These are phyloP conservation scores for Lerema accius DNA, from an alignment of 1,140 invertebrate genomes.

Conservation along the genomic window DNA sequence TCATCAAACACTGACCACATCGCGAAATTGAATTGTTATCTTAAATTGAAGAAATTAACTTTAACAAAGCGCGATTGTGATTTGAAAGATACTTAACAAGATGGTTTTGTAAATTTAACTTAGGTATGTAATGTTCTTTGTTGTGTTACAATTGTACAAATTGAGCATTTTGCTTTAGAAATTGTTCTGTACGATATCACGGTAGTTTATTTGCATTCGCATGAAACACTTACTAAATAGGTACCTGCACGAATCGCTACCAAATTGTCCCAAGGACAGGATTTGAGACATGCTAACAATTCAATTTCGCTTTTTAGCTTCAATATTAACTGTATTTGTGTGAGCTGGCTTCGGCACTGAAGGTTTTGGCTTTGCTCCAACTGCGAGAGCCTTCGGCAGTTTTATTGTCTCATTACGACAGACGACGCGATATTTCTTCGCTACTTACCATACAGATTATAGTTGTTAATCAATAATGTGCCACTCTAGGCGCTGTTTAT, in stretches of 20 bases:
- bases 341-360: conserved; percentile 64
- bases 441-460: conserved; percentile 49
- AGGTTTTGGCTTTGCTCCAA: conserved; percentile 67
- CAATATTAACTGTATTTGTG: conserved; percentile 64
- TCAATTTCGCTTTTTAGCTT: conserved; percentile 81
- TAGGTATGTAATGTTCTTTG: conserved; percentile 32
- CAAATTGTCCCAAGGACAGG: conserved; percentile 64
- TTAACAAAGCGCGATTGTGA: conserved; percentile 17
- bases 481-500: conserved; percentile 26
- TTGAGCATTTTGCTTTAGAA: conserved; percentile 29
- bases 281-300: conserved; percentile 70
- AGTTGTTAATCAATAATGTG: conserved; percentile 44
- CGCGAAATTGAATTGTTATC: conserved; percentile 82
- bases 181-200: conserved; percentile 48
- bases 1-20: conserved; percentile 19
- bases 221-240: conserved; percentile 71
- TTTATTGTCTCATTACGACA: conserved; percentile 59
- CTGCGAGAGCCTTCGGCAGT: conserved; percentile 53
- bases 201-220: conserved; percentile 74
- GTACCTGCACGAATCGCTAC: conserved; percentile 67
- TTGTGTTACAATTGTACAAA: conserved; percentile 25
- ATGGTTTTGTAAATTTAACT: conserved; percentile 35
- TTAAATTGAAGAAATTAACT: conserved; percentile 35
- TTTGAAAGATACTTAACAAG: conserved; percentile 26
- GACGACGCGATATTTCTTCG: conserved; percentile 35